These are phyloP conservation scores for Ceratina calcarata DNA, from an alignment of 1,140 invertebrate species.

Conservation along the genomic window DNA sequence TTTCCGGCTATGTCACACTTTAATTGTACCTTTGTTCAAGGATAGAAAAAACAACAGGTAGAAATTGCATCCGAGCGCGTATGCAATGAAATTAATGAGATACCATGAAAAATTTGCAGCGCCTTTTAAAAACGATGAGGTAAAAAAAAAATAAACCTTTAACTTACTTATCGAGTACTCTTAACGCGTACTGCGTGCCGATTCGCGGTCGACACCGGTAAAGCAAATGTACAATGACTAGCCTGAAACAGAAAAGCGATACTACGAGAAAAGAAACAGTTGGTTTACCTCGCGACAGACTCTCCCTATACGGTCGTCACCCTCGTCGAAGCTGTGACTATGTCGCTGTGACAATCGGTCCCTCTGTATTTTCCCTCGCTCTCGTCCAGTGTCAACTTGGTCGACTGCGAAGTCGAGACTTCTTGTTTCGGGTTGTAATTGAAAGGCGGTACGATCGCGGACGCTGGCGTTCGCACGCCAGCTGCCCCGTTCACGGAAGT, in stretches of 20 bases:
- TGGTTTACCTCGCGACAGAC: slow-evolving; percentile 16
- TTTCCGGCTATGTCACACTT: slow-evolving; percentile 48
- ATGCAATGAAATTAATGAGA: slow-evolving; percentile 32
- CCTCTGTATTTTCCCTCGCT: slow-evolving; percentile 54
- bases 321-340: slow-evolving; percentile 69
- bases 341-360: slow-evolving; percentile 61
- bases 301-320: slow-evolving; percentile 73
- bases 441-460: slow-evolving; percentile 81
- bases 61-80: slow-evolving; percentile 31
- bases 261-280: slow-evolving; percentile 37
- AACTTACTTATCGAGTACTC: slow-evolving; percentile 48
- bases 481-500: slow-evolving; percentile 31
- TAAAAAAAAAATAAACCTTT: slow-evolving; percentile 26
- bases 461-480: slow-evolving; percentile 65
- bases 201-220: neutral
- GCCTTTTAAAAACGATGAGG: slow-evolving; percentile 19
- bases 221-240: slow-evolving; percentile 69
- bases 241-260: slow-evolving; percentile 57
- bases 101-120: slow-evolving; percentile 19
- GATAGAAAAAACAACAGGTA: neutral
- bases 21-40: slow-evolving; percentile 27
- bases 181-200: slow-evolving; percentile 1
- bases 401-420: slow-evolving; percentile 44
- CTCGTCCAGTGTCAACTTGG: slow-evolving; percentile 52
- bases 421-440: slow-evolving; percentile 80